Evolutionary conservation across 2,797 vertebrate species (phyloP).

Genomic region (Enoplosus armatus): DNA sequence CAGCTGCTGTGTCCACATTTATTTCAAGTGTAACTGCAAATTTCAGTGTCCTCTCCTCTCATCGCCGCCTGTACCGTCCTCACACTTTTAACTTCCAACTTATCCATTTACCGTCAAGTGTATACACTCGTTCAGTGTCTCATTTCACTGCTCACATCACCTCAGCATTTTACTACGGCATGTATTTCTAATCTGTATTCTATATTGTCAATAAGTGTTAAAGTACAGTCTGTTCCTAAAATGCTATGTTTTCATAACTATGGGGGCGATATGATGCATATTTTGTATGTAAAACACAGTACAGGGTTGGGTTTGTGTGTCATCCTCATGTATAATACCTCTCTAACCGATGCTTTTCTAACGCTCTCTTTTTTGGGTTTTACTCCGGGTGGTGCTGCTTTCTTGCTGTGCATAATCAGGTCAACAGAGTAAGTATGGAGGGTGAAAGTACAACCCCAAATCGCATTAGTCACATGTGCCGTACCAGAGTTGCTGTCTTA

Average conservation of each 20-base stretch:
- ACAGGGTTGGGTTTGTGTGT: constrained; percentile 3
- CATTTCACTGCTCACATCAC: constrained; percentile 16
- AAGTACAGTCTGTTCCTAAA: background rate
- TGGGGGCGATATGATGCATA: background rate
- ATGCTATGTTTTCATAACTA: background rate
- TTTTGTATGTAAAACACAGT: background rate
- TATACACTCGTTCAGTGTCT: background rate
- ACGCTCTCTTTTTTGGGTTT: constrained; percentile 66
- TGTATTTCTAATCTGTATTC: constrained; percentile 27
- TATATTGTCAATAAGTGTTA: background rate
- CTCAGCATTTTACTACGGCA: constrained; percentile 25
- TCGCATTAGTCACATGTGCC: background rate
- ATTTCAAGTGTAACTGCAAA: constrained; percentile 1
- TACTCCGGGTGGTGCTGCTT: constrained; percentile 55
- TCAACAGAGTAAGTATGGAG: constrained; percentile 79
- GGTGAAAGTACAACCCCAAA: constrained; percentile 1
- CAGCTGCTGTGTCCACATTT: constrained; percentile 9
- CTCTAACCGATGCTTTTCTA: constrained; percentile 66
- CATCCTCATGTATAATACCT: constrained; percentile 27
- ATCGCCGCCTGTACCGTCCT: too few species aligned
- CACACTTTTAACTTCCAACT: constrained; percentile 29
- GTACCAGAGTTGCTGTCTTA: constrained; percentile 13
- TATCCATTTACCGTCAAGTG: constrained; percentile 13
- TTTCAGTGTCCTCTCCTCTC: constrained; percentile 18
- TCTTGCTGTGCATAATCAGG: constrained; percentile 72